Percentiles rank a stretch among this genome's conserved stretches.
Conservation (phyloP, 2,888 invertebrate genomes). For the Platycnemis pennipes region DNA sequence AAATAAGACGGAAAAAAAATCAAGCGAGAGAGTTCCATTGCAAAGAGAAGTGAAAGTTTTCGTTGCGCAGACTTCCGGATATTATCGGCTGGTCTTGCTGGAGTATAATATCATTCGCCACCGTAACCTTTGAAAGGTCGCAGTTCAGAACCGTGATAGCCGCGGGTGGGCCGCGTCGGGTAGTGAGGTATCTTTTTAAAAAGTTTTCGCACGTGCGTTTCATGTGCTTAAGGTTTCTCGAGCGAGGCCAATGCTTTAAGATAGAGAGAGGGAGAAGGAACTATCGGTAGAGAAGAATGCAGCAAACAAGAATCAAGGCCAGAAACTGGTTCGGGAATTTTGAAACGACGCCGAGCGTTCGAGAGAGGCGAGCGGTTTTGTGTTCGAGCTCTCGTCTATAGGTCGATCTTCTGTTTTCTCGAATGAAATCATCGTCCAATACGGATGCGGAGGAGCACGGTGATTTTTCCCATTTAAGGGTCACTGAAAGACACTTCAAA, state of each 20-base stretch:
- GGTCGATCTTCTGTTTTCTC: not conserved
- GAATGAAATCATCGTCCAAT: not conserved
- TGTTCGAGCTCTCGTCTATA: not conserved
- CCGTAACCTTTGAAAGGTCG: slow-evolving; percentile 25
- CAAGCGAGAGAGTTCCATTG: not conserved
- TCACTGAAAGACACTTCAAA: too few species aligned
- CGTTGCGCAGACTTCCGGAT: not conserved
- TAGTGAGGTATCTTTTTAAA: not conserved
- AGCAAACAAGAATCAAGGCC: not conserved
- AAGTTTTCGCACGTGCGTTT: not conserved
- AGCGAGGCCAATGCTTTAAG: not conserved
- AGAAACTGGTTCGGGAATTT: not conserved
- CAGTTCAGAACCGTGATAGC: not conserved
- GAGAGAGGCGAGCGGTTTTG: not conserved
- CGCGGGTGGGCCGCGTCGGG: not conserved
- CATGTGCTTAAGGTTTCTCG: not conserved
- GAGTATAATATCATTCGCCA: not conserved
- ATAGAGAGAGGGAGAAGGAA: not conserved
- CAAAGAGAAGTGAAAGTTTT: not conserved
- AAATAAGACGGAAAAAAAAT: not conserved
- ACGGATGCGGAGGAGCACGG: too few species aligned
- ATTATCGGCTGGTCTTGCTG: not conserved
- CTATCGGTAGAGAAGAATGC: not conserved
- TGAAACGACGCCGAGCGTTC: too few species aligned
- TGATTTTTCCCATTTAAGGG: too few species aligned